These are phyloP conservation scores for Hofmannophila pseudospretella DNA, from an alignment of 2,888 invertebrate genomes.

Conservation along the genomic window DNA sequence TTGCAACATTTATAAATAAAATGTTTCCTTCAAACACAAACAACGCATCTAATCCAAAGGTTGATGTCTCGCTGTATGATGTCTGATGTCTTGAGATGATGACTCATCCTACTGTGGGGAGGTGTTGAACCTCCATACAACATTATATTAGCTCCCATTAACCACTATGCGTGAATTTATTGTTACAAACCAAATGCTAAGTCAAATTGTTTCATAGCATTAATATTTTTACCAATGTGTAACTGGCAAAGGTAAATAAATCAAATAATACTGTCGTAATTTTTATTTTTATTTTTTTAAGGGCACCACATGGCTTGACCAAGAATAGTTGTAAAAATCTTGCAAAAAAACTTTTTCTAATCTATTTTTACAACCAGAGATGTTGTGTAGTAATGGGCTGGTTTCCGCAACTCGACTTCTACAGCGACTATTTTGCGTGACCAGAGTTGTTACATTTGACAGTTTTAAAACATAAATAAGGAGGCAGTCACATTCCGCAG, in stretches of 20 bases:
- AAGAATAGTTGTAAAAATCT: no score
- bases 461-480: no score
- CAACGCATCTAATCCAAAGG: slow-evolving; percentile 39
- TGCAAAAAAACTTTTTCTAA: no score
- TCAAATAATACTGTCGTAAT: slow-evolving; percentile 66
- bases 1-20: slow-evolving; percentile 40
- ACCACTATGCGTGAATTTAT: slow-evolving; percentile 53
- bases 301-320: no score
- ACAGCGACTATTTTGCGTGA: no score
- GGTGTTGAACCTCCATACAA: not conserved
- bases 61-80: slow-evolving; percentile 11
- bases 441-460: no score
- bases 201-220: slow-evolving; percentile 75
- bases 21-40: slow-evolving; percentile 33
- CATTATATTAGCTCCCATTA: slow-evolving; percentile 39
- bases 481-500: no score
- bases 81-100: no score
- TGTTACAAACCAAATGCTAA: slow-evolving; percentile 70
- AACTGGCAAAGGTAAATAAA: slow-evolving; percentile 76
- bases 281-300: slow-evolving; percentile 7
- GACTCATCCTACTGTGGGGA: no score
- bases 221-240: slow-evolving; percentile 77
- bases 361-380: no score
- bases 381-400: no score
- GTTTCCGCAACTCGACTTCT: no score